Conservation (phyloP, 2,888 invertebrate genomes). For the Chromoteleia sp. region DNA sequence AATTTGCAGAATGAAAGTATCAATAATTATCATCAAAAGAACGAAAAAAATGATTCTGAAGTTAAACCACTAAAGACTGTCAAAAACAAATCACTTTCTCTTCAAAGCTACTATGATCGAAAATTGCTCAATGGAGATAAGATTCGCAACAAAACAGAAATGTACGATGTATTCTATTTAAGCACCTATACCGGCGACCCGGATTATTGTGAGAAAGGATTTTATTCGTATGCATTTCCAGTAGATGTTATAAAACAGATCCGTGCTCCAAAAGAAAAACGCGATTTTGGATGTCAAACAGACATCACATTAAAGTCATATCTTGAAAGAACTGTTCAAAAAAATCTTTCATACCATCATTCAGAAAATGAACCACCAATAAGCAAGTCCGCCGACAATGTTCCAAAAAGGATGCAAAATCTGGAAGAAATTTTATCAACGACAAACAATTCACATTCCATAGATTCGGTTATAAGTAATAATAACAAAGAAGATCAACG, state of each 20-base stretch:
- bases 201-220: slow-evolving; percentile 26
- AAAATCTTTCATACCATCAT: not conserved
- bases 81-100: not conserved
- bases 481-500: no score
- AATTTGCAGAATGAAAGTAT: no score
- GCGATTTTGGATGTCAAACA: slow-evolving; percentile 19
- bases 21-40: no score
- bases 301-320: slow-evolving; percentile 17
- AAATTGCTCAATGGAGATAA: not conserved
- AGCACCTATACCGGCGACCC: slow-evolving; percentile 29
- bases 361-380: no score
- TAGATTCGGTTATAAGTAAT: no score
- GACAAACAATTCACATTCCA: no score
- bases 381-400: no score
- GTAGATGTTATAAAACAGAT: slow-evolving; percentile 17
- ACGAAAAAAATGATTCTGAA: no score
- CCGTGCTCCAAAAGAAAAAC: slow-evolving; percentile 28
- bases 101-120: slow-evolving; percentile 21
- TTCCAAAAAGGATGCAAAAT: no score
- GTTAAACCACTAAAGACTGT: not conserved
- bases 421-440: no score
- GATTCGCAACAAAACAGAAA: not conserved
- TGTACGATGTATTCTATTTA: slow-evolving; percentile 10
- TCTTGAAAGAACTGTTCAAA: not conserved
- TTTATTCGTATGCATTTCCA: slow-evolving; percentile 11